Evolutionary conservation across 2,888 invertebrate genomes (phyloP), one percentile per base, ranked within the genome.

Genomic region (Ennomos erosarius): DNA sequence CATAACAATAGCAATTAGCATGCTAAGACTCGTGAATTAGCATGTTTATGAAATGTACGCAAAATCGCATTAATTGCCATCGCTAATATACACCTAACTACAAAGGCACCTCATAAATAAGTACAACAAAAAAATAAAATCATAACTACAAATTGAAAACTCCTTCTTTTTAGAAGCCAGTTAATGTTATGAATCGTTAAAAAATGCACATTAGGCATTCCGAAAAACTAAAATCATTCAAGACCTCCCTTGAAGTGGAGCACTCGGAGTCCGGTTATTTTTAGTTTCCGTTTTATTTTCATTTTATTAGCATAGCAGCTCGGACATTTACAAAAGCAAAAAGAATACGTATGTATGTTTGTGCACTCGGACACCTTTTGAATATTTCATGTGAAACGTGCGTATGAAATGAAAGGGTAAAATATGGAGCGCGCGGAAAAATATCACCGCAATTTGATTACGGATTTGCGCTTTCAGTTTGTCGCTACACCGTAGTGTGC

Each of bases 321-420:
- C 54, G 13, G 43, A 39, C n/a, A n/a, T 33, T 11, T 12, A 42
- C 39, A 35, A 11, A 42, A 33, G 55, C 37, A 46, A 46, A 54
- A 47, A 40, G 45, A 54, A 54, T 47, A 57, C 54, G 40, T 35
- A 3, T 33, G 49, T 58, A 43, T 53, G 44, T 58, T 52, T 48
- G 52, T 42, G 42, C 58, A 40, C 42, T 48, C 44, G 46, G 51
- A 48, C 58, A 47, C 45, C 56, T 49, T 46, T 40, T 59, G 59
- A 63, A 65, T 65, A 61, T 64, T 60, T 60, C 49, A 56, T 53
- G 47, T 34, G 49, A 45, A 59, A 61, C 63, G 63, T 54, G 65
- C 51, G 44, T 51, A 44, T 43, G 54, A 55, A 61, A 56, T 53
- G 58, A 53, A 48, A 48, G 58, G 52, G 47, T 47, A 34, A 57